Percentiles rank a stretch among this genome's conserved stretches.
phyloP scores from a whole-genome alignment of 2,113 vertebrate species.

The Chaetorhynchus papuensis region DNA sequence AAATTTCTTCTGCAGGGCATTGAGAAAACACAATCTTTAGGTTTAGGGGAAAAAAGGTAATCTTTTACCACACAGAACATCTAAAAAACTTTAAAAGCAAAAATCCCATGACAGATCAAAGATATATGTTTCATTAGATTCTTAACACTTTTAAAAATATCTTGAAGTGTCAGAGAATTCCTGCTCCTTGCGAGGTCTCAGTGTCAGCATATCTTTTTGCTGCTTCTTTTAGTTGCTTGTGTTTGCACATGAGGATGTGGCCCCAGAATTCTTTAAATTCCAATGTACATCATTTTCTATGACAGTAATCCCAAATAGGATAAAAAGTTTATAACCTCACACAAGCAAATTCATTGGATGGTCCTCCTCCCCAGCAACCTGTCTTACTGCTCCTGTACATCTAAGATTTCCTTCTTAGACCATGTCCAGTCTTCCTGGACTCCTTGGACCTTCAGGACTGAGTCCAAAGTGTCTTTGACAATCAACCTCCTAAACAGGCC shows the following conservation, averaged over 20 bases:
- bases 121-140: background rate
- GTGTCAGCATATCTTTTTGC: background rate
- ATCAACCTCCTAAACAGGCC: background rate
- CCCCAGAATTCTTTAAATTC: background rate
- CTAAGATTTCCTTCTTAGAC: background rate
- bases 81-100: background rate
- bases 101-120: background rate
- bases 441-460: background rate
- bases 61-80: background rate
- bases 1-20: background rate
- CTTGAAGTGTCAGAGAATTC: background rate
- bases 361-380: background rate
- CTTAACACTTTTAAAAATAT: background rate
- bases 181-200: background rate
- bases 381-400: background rate
- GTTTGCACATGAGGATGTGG: background rate
- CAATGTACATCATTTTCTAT: background rate
- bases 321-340: background rate
- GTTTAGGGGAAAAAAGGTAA: rapidly evolving
- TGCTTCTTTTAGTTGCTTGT: background rate
- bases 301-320: background rate
- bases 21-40: background rate
- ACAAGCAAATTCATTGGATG: background rate
- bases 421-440: rapidly evolving
- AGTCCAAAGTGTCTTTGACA: background rate